Percentiles rank a stretch among this genome's conserved stretches.
Conservation (phyloP, 2,888 invertebrate species). For the Rutpela maculata region DNA sequence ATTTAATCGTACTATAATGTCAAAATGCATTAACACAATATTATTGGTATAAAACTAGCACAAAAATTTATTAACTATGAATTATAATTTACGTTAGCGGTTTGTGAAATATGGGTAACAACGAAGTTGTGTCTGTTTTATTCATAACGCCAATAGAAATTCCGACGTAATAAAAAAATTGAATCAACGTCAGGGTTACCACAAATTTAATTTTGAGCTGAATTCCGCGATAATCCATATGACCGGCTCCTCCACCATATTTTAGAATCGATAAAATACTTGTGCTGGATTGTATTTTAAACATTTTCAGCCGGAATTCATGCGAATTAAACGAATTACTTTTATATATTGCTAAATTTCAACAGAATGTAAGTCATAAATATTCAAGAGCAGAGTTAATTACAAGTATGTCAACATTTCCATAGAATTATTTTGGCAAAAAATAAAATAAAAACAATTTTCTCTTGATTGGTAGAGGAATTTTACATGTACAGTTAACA, state of each 20-base stretch:
- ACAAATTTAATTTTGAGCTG: slow-evolving; percentile 9
- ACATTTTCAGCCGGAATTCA: background rate
- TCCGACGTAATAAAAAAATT: slow-evolving; percentile 19
- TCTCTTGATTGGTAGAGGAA: too few species aligned
- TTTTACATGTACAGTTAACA: too few species aligned
- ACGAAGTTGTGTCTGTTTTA: background rate
- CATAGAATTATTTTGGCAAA: too few species aligned
- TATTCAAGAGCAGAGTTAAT: background rate
- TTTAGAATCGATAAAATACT: background rate
- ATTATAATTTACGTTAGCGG: background rate
- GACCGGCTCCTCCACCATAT: slow-evolving; percentile 5
- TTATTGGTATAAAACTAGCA: too few species aligned
- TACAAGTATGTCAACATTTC: too few species aligned
- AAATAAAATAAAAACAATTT: too few species aligned
- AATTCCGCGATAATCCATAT: background rate
- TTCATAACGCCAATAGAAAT: slow-evolving; percentile 16
- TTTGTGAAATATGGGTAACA: background rate
- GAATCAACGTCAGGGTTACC: slow-evolving; percentile 15
- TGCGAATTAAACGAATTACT: background rate
- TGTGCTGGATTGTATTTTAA: background rate
- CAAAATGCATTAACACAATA: too few species aligned
- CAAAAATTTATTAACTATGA: background rate
- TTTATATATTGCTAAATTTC: background rate
- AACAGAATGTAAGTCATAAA: background rate
- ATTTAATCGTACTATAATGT: too few species aligned